Conservation (phyloP, 2,113 vertebrate species). For the Cyphomyrus discorhynchus region DNA sequence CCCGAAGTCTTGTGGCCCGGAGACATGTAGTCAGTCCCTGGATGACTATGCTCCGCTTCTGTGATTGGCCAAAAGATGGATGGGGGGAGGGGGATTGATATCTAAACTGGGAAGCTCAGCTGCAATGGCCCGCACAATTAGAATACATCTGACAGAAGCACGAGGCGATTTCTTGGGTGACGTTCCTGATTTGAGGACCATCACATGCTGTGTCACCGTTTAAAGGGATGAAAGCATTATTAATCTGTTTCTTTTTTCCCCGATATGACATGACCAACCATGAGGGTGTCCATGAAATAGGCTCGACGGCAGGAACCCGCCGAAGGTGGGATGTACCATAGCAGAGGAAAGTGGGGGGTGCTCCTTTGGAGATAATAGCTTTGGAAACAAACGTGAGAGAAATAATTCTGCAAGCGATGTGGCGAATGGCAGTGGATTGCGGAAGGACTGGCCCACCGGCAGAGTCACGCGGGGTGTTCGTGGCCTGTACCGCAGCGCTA, state of each 20-base stretch:
- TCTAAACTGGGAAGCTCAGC: constrained; percentile 46
- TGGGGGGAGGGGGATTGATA: constrained; percentile 61
- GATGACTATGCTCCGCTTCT: not conserved
- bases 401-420: not conserved
- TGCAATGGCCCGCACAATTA: constrained; percentile 57
- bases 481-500: not conserved
- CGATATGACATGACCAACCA: constrained; percentile 31
- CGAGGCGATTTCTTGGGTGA: constrained; percentile 51
- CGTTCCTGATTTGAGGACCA: constrained; percentile 36
- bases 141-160: constrained; percentile 61
- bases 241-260: constrained; percentile 35
- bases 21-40: not conserved
- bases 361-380: not conserved
- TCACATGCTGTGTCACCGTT: constrained; percentile 37
- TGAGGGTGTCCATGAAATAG: not conserved
- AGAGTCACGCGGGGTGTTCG: not conserved
- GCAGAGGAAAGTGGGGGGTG: not conserved
- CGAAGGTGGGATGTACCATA: not conserved
- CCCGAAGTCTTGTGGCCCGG: not conserved
- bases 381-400: not conserved
- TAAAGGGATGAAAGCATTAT: constrained; percentile 48
- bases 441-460: not conserved
- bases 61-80: constrained; percentile 39
- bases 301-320: not conserved
- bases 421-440: not conserved